Evolutionary conservation across 2,797 vertebrate species (phyloP), one percentile per base, ranked within the genome.

Genomic region (Perodicticus potto): DNA sequence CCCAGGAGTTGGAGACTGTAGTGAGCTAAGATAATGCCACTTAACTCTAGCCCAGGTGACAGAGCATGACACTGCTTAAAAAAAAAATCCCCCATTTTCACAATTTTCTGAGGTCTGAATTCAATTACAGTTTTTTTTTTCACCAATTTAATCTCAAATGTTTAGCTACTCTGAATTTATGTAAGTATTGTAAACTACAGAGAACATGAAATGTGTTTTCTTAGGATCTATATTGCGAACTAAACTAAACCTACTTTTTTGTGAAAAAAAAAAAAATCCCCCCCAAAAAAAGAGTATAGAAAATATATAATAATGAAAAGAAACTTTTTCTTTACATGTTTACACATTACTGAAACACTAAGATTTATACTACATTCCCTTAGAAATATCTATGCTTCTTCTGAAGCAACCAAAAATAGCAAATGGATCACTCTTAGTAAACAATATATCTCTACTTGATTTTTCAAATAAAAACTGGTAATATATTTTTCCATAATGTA

Each of bases 241-340:
- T 92, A 57, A 97, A 94, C 78, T 89, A 94, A 96, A 49, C 82
- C 81, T 86, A 77, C 61, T 55, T 96, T 96, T 94, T 91, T 91
- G 91, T 95, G 65, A 91, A n/a, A n/a, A n/a, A n/a, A n/a, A n/a
- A n/a, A n/a, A n/a, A n/a, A n/a, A n/a, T n/a, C n/a, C n/a, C n/a
- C 49, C 40, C 40, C 40, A 65, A 17, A 63, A 63, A 32, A 7
- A 3, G 7, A 67, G 49, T n/a, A 67, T 16, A 61, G 32, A 7
- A 92, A 82, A 73, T 61, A 92, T 55, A 83, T 88, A 94, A 85
- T 87, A 16, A 86, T 7, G 7, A 40, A 59, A 86, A 94, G 34
- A 78, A 83, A 61, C 1, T 11, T 14, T 86, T 27, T 81, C 61
- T 86, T 43, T n/a, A 57, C 13, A 25, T 20, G 43, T n/a, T 92